These are phyloP conservation scores for Rhagologus leucostigma DNA, from an alignment of 2,113 vertebrate genomes.

Conservation along the genomic window DNA sequence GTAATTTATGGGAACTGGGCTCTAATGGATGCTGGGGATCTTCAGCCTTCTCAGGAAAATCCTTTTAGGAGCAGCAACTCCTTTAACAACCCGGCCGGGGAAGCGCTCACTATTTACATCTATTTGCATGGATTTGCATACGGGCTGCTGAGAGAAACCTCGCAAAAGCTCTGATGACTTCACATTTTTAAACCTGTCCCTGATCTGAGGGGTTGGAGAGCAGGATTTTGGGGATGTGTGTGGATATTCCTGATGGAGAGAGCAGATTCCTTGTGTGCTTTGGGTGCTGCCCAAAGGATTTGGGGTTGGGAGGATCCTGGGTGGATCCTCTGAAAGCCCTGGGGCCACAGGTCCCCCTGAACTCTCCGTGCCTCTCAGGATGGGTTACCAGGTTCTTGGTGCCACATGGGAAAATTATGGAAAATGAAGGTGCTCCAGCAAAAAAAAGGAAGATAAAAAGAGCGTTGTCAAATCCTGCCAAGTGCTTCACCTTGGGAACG, in stretches of 20 bases:
- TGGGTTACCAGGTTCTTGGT: not conserved
- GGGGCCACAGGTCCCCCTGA: too few relatives aligned
- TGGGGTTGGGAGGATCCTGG: too few relatives aligned
- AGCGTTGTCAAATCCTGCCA: not conserved
- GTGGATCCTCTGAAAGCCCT: too few relatives aligned
- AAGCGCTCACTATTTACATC: constrained; percentile 26
- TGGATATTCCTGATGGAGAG: too few relatives aligned
- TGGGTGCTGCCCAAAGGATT: too few relatives aligned
- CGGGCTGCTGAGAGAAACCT: not conserved
- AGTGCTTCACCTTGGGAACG: not conserved
- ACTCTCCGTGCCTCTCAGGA: too few relatives aligned
- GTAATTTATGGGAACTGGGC: too few relatives aligned
- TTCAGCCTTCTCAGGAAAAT: too few relatives aligned
- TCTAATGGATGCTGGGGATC: too few relatives aligned
- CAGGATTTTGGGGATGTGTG: not conserved
- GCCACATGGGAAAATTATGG: not conserved
- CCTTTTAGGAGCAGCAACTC: constrained; percentile 24
- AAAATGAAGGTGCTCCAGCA: not conserved
- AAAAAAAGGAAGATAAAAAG: not conserved
- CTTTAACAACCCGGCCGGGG: constrained; percentile 24
- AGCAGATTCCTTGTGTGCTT: not conserved
- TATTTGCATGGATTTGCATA: constrained; percentile 59
- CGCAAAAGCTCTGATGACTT: not conserved
- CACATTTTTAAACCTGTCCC: not conserved
- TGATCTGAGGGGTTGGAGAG: not conserved